Evolutionary conservation across 1,140 invertebrate species (phyloP).

Genomic region (Lucilia sericata): DNA sequence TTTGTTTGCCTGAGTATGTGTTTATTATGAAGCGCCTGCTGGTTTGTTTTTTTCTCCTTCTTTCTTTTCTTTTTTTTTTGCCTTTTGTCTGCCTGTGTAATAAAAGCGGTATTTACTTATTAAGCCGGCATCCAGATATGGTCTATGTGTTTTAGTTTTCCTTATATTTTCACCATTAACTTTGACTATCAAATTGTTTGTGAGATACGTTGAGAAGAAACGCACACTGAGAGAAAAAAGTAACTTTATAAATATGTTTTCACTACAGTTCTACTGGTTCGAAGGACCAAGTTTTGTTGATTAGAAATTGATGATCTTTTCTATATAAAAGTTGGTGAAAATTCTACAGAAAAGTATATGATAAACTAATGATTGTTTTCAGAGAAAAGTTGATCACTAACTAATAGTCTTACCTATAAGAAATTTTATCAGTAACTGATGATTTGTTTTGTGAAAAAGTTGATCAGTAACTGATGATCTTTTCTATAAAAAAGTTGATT

Average conservation of each 20-base stretch:
- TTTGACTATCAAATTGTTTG: not conserved
- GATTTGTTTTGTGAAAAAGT: too few species aligned
- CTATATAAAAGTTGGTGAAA: too few species aligned
- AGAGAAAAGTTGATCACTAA: too few species aligned
- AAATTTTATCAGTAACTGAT: too few species aligned
- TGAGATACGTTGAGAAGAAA: not conserved
- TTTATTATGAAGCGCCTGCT: not conserved
- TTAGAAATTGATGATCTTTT: too few species aligned
- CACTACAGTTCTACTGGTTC: too few species aligned
- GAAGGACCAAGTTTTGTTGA: too few species aligned
- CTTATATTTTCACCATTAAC: not conserved
- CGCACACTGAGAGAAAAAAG: not conserved
- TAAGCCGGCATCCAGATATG: not conserved
- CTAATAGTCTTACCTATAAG: too few species aligned
- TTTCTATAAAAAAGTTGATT: too few species aligned
- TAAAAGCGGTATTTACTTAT: not conserved
- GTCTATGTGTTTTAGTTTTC: not conserved
- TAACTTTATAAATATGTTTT: not conserved
- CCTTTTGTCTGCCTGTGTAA: not conserved
- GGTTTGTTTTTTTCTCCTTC: not conserved
- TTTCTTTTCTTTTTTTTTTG: not conserved
- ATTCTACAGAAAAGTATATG: too few species aligned
- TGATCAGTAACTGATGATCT: too few species aligned
- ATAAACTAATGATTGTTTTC: too few species aligned
- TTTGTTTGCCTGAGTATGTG: not conserved